Evolutionary conservation across 1,140 invertebrate species (phyloP).

Genomic region (Dermatophagoides farinae): DNA sequence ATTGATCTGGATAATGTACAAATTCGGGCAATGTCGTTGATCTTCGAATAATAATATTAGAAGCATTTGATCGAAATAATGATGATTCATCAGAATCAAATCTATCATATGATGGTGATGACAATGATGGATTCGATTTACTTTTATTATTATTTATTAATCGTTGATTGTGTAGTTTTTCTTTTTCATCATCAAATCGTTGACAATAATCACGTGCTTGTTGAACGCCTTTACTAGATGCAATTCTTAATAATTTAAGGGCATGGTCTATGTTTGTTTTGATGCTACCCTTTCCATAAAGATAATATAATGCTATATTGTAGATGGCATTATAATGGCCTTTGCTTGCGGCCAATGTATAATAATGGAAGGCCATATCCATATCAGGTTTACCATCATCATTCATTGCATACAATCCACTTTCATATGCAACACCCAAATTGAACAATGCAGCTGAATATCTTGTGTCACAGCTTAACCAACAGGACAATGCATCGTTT

Average conservation of each 20-base stretch:
- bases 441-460: constrained; percentile 10
- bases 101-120: too few relatives aligned
- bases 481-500: constrained; percentile 1
- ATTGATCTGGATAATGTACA: too few relatives aligned
- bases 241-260: neutral
- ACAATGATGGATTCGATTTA: too few relatives aligned
- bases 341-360: constrained; percentile 18
- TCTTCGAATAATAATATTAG: too few relatives aligned
- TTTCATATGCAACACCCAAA: constrained; percentile 11
- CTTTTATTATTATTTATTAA: too few relatives aligned
- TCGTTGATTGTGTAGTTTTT: too few relatives aligned
- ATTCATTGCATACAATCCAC: neutral
- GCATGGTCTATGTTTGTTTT: neutral
- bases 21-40: too few relatives aligned
- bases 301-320: constrained; percentile 22
- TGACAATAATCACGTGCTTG: neutral
- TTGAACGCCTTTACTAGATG: constrained; percentile 1
- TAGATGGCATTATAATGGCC: constrained; percentile 23
- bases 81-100: too few relatives aligned
- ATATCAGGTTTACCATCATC: constrained; percentile 11
- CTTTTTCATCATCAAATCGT: too few relatives aligned
- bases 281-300: constrained; percentile 23
- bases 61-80: too few relatives aligned
- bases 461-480: neutral
- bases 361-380: constrained; percentile 21